Conservation (phyloP, 2,888 invertebrate genomes). For the Mechanitis messenoides region DNA sequence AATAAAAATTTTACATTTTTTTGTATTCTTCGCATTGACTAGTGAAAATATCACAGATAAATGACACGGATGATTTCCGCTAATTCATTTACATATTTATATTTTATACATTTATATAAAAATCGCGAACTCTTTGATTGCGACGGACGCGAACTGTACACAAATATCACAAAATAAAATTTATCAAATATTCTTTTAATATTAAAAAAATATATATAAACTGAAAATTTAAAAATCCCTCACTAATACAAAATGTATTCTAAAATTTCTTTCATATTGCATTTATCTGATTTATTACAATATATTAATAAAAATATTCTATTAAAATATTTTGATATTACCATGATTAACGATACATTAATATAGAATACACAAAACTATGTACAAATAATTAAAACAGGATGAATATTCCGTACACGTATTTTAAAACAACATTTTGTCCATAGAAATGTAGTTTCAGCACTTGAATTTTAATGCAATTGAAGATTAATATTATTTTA, state of each 20-base stretch:
- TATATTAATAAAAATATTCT: constrained; percentile 16
- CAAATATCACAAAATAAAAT: constrained; percentile 65
- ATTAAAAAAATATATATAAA: constrained; percentile 35
- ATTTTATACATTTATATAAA: constrained; percentile 35
- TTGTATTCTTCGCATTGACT: constrained; percentile 41
- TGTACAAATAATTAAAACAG: constrained; percentile 47
- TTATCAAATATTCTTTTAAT: constrained; percentile 48
- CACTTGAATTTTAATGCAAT: not conserved
- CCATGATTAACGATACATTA: constrained; percentile 59
- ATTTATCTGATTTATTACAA: constrained; percentile 22
- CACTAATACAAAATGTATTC: constrained; percentile 47
- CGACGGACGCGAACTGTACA: constrained; percentile 58
- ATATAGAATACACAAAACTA: constrained; percentile 59
- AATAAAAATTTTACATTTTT: constrained; percentile 60
- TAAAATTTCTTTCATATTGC: constrained; percentile 37
- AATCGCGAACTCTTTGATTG: constrained; percentile 60
- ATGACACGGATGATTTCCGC: constrained; percentile 44
- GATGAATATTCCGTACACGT: not conserved
- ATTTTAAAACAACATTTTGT: not conserved
- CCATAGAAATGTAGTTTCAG: too few species aligned
- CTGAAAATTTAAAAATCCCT: constrained; percentile 56
- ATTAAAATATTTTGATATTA: constrained; percentile 46
- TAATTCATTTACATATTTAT: constrained; percentile 10
- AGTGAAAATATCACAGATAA: constrained; percentile 63
- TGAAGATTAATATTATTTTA: not conserved